Evolutionary conservation across 1,140 invertebrate genomes (phyloP).

Genomic region (Rhopalosiphum padi): DNA sequence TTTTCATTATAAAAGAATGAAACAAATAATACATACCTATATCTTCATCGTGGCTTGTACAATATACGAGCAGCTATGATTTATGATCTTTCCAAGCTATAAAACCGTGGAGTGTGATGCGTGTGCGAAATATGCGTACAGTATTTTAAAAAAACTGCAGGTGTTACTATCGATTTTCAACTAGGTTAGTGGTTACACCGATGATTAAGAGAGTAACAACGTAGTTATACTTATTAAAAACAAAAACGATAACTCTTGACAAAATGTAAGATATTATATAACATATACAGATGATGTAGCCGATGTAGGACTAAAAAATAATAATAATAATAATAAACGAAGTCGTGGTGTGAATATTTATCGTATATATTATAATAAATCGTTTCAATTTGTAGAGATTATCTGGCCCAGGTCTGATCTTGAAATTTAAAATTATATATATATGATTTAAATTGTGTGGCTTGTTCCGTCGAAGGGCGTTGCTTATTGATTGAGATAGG

Average conservation of each 20-base stretch:
- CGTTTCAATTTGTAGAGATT: neutral
- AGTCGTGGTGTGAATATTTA: neutral
- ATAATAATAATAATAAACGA: neutral
- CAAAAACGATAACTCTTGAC: neutral
- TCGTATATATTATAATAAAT: neutral
- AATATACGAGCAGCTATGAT: neutral
- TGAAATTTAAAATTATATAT: no score
- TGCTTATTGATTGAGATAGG: no score
- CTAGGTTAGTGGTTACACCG: neutral
- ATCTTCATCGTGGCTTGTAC: neutral
- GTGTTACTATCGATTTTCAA: neutral
- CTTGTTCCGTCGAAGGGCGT: no score
- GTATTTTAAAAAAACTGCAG: neutral
- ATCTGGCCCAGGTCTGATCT: neutral
- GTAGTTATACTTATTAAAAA: neutral
- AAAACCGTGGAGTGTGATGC: neutral
- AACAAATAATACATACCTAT: neutral
- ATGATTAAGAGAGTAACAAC: neutral
- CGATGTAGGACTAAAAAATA: neutral
- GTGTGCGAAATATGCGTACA: neutral
- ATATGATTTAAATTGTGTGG: no score
- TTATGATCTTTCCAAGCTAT: neutral
- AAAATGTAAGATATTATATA: neutral
- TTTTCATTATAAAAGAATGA: neutral
- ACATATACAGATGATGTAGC: no score